Evolutionary conservation across 2,113 vertebrate genomes (phyloP), one percentile per base, ranked within the genome.

Genomic region (Mionectes macconnelli): DNA sequence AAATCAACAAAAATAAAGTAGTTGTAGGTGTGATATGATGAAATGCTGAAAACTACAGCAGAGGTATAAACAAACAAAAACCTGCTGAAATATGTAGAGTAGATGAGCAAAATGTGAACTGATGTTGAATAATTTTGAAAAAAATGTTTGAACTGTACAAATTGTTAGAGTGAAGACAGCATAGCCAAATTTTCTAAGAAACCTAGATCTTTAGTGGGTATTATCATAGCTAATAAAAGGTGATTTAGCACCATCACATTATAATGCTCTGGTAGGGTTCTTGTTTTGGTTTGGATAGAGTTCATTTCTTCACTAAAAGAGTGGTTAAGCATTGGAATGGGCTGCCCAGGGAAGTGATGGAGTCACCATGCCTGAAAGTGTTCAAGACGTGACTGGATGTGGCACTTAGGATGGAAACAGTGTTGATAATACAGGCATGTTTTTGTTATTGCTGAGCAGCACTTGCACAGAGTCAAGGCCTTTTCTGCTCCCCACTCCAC

Each of bases 161-260:
- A 55, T 81, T 89, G 83, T 45, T 77, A 31, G 37, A 93, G 40
- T 64, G 7, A 77, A 69, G 49, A 50, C 53, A 80, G 52, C 70
- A 49, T 19, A 94, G 59, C 19, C 53, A 40, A 24, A 79, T 55
- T 50, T 97, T 94, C 47, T 77, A 42, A 77, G 80, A 85, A 82
- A 95, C 16, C 17, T 63, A 82, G 39, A 44, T 92, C 74, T 83
- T 86, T 87, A 77, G 35, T 90, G 52, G 53, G 80, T 91, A 39
- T 84, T 91, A 37, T 90, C 81, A 87, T 39, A 82, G 74, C 96
- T 95, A 94, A 82, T 77, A 67, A 89, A 95, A 91, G 10, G 39
- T 84, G 81, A 87, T 85, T 87, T 87, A 79, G 83, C 83, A 78
- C 30, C 10, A 67, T 86, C 33, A 39, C 37, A 42, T 94, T 88